Conservation (phyloP, 2,113 vertebrate species). For the Australoheros scitulus region DNA sequence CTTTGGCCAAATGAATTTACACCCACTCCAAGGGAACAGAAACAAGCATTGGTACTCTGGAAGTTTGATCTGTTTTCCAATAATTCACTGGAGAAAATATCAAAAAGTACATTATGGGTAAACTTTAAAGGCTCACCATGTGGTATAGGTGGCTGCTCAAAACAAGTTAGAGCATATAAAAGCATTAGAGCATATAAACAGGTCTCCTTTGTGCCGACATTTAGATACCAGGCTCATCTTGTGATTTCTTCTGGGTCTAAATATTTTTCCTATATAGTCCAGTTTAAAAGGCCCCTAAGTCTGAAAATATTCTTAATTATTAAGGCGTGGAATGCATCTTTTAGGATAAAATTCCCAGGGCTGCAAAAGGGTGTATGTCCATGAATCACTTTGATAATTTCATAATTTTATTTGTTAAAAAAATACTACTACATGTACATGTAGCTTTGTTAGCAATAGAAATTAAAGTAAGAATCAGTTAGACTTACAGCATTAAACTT, state of each 20-base stretch:
- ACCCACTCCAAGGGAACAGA: background rate
- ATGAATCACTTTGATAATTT: too few species aligned
- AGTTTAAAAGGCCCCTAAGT: background rate
- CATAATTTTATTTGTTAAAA: background rate
- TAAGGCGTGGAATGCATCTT: too few species aligned
- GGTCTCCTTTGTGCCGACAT: background rate
- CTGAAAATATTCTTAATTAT: background rate
- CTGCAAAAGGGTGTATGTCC: too few species aligned
- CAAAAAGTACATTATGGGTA: background rate
- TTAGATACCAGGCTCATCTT: background rate
- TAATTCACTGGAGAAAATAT: background rate
- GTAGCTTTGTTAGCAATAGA: rapidly evolving
- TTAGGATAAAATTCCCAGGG: too few species aligned
- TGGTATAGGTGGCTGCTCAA: rapidly evolving
- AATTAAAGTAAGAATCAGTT: background rate
- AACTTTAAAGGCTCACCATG: rapidly evolving
- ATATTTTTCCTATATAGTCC: background rate
- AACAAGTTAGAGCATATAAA: background rate
- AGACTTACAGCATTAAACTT: background rate
- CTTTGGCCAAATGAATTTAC: background rate
- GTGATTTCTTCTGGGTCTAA: background rate
- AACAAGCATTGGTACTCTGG: background rate
- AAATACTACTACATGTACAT: too few species aligned
- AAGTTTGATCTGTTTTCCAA: background rate
- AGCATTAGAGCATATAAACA: background rate